These are phyloP conservation scores for Metaphire vulgaris DNA, from an alignment of 1,140 invertebrate species.

Conservation along the genomic window DNA sequence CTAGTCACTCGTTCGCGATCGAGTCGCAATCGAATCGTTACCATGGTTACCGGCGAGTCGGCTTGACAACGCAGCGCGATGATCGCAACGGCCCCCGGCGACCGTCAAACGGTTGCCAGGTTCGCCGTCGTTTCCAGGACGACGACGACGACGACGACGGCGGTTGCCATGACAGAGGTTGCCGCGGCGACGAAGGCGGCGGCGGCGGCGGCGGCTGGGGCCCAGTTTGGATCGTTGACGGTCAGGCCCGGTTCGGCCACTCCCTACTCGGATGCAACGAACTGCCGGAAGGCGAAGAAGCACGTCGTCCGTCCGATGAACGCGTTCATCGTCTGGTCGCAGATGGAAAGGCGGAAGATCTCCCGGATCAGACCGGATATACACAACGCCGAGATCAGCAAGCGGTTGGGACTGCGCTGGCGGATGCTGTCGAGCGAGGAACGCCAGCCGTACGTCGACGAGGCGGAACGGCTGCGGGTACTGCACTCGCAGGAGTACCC, in stretches of 20 bases:
- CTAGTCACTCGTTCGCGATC: no score
- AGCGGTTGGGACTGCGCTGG: slow-evolving; percentile 71
- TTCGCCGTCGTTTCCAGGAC: no score
- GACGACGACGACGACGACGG: no score
- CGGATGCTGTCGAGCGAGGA: slow-evolving; percentile 74
- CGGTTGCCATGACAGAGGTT: no score
- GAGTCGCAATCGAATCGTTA: no score
- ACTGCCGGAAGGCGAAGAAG: slow-evolving; percentile 55
- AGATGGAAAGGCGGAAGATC: slow-evolving; percentile 90
- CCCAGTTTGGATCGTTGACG: slow-evolving; percentile 15
- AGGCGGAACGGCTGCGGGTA: slow-evolving; percentile 84
- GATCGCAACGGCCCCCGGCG: no score
- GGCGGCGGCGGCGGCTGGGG: no score
- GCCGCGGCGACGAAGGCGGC: no score
- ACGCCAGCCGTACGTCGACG: slow-evolving; percentile 93
- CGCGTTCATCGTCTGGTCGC: slow-evolving; percentile 52
- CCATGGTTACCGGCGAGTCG: no score
- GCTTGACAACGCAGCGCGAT: no score
- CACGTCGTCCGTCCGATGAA: slow-evolving; percentile 51
- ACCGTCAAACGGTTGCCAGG: no score
- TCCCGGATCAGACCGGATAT: slow-evolving; percentile 86
- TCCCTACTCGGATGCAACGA: slow-evolving; percentile 90
- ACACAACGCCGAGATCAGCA: slow-evolving; percentile 75
- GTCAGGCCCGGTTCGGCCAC: slow-evolving; percentile 80
- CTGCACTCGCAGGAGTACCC: slow-evolving; percentile 97